These are phyloP conservation scores for Buathra laborator DNA, from an alignment of 2,888 invertebrate genomes.

Conservation along the genomic window DNA sequence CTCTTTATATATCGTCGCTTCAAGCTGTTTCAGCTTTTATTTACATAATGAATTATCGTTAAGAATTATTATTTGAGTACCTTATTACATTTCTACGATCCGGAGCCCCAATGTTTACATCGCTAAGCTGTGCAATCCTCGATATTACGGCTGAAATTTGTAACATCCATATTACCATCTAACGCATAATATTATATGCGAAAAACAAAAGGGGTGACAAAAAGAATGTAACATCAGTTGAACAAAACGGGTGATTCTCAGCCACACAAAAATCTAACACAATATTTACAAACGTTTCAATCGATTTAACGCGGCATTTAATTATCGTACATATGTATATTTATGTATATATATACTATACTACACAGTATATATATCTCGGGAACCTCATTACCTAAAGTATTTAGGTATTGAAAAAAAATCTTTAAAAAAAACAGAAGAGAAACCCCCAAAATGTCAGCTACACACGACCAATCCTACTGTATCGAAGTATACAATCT, in stretches of 20 bases:
- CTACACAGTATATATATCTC: neutral
- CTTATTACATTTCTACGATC: conserved; percentile 32
- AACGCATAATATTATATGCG: neutral
- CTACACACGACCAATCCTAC: conserved; percentile 13
- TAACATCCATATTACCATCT: conserved; percentile 2
- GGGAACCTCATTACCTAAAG: conserved; percentile 35
- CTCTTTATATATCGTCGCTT: conserved; percentile 24
- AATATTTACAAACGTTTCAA: conserved; percentile 47
- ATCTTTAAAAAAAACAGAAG: neutral
- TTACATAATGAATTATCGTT: conserved; percentile 40
- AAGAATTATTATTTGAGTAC: conserved; percentile 25
- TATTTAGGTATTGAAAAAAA: conserved; percentile 41
- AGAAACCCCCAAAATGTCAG: neutral
- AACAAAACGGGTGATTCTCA: conserved; percentile 11
- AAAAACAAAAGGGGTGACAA: neutral
- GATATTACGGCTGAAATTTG: conserved; percentile 2
- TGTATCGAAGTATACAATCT: conserved; percentile 10
- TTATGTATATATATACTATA: neutral
- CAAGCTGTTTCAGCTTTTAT: conserved; percentile 46
- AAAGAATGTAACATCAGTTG: neutral
- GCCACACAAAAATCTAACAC: conserved; percentile 30
- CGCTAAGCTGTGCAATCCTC: conserved; percentile 25
- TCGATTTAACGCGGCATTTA: conserved; percentile 28
- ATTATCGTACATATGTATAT: conserved; percentile 21
- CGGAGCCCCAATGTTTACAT: conserved; percentile 45